These are phyloP conservation scores for Otolemur crassicaudatus DNA, from an alignment of 2,797 vertebrate genomes.

Conservation along the genomic window DNA sequence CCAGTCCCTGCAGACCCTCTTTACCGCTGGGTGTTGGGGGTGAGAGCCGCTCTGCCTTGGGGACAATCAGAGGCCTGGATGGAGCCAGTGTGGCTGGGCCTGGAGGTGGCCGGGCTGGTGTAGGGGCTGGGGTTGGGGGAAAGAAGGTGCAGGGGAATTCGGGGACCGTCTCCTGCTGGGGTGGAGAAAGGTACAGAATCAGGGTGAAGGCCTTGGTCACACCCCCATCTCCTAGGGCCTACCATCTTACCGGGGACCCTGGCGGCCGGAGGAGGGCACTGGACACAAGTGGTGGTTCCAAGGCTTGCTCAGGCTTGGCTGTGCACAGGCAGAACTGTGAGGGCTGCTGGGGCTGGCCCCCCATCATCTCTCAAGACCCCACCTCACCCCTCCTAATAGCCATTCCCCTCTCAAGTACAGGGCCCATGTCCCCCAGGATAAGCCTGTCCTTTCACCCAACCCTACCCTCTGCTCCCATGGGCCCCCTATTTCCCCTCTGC, in stretches of 20 bases:
- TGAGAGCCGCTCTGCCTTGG: slow-evolving; percentile 94
- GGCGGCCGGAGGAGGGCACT: slow-evolving; percentile 39
- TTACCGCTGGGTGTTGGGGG: slow-evolving; percentile 91
- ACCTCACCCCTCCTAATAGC: background rate
- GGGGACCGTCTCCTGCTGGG: slow-evolving; percentile 65
- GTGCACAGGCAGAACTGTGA: slow-evolving; percentile 51
- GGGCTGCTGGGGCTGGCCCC: background rate
- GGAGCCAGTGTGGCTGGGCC: slow-evolving; percentile 64
- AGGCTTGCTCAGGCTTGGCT: slow-evolving; percentile 85
- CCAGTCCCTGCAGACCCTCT: slow-evolving; percentile 41
- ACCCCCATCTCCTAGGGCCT: background rate
- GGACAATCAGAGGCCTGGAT: slow-evolving; percentile 87
- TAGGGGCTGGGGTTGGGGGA: slow-evolving; percentile 71
- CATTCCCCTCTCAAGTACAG: background rate
- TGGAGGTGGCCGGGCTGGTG: slow-evolving; percentile 73
- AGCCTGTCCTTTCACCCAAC: background rate
- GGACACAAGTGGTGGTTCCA: slow-evolving; percentile 52
- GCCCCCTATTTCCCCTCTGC: background rate
- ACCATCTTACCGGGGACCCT: slow-evolving; percentile 71
- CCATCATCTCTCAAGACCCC: background rate
- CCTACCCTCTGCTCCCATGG: background rate
- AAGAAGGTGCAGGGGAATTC: slow-evolving; percentile 73
- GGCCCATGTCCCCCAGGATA: background rate
- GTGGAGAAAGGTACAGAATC: slow-evolving; percentile 30
- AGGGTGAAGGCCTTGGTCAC: background rate